Evolutionary conservation across 2,113 vertebrate genomes (phyloP).

Genomic region (Struthio camelus): DNA sequence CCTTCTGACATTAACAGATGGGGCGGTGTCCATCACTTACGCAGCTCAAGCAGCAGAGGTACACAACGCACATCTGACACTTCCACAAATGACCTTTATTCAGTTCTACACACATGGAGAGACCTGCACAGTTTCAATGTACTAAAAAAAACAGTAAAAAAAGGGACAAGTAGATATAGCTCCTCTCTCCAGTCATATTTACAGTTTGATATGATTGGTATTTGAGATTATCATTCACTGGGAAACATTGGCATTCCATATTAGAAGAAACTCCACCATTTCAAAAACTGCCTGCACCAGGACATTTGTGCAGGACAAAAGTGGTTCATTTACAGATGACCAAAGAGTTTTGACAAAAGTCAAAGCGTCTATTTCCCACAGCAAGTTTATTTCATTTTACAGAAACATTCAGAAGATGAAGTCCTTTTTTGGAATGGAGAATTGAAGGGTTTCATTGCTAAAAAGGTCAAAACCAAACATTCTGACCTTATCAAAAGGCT

Average conservation of each 20-base stretch:
- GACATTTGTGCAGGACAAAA: neutral
- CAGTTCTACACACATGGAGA: neutral
- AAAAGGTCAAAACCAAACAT: neutral
- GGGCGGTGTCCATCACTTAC: fast-evolving
- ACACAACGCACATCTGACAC: neutral
- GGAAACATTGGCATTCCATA: neutral
- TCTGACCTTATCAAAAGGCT: neutral
- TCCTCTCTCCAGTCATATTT: neutral
- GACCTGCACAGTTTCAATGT: neutral
- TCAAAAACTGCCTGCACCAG: neutral
- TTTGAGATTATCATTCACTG: neutral
- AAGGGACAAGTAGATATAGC: neutral
- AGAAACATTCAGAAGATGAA: neutral
- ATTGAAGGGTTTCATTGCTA: neutral
- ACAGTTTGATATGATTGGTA: neutral
- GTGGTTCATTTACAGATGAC: neutral
- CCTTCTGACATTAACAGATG: neutral
- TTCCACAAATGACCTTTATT: neutral
- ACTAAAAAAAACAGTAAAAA: neutral
- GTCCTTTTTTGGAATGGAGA: neutral
- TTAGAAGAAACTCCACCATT: neutral
- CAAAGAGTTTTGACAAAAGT: neutral
- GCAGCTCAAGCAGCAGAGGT: neutral
- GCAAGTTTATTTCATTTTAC: neutral
- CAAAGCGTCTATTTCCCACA: neutral